phyloP scores from a whole-genome alignment of 2,113 vertebrate species.

The Antennarius striatus region DNA sequence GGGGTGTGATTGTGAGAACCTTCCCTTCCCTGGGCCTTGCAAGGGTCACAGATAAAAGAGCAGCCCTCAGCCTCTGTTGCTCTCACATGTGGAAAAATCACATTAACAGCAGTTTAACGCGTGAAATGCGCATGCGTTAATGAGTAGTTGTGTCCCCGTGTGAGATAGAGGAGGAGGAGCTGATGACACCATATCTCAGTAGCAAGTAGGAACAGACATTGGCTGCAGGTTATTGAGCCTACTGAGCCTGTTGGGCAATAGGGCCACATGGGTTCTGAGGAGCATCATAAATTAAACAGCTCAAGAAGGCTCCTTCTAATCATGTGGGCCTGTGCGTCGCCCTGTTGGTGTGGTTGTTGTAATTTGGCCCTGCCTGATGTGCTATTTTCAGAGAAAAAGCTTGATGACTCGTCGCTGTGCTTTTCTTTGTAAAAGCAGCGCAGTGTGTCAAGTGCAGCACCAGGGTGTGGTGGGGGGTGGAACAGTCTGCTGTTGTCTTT shows the following conservation, averaged over 20 bases:
- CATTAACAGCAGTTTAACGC: background rate
- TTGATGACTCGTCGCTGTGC: conserved; percentile 64
- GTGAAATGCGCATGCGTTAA: conserved; percentile 7
- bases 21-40: conserved; percentile 68
- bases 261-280: conserved; percentile 55
- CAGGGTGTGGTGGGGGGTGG: conserved; percentile 73
- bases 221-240: conserved; percentile 27
- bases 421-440: conserved; percentile 39
- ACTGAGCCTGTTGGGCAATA: conserved; percentile 51
- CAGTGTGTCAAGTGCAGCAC: conserved; percentile 47
- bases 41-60: conserved; percentile 77
- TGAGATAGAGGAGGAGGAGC: conserved; percentile 7
- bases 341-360: conserved; percentile 71
- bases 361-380: conserved; percentile 72
- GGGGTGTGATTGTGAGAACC: conserved; percentile 79
- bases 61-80: conserved; percentile 47
- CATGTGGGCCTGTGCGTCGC: conserved; percentile 69
- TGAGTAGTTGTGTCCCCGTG: background rate
- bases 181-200: conserved; percentile 43
- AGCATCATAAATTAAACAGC: conserved; percentile 75
- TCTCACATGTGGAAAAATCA: conserved; percentile 51
- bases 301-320: conserved; percentile 78
- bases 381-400: conserved; percentile 75
- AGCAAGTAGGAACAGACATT: conserved; percentile 8
- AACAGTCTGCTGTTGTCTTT: conserved; percentile 53